A percentile compares a stretch with the other conserved stretches of the same genome.
These are phyloP conservation scores for Caenorhabditis panamensis DNA, from an alignment of 2,888 invertebrate species.

Conservation along the genomic window DNA sequence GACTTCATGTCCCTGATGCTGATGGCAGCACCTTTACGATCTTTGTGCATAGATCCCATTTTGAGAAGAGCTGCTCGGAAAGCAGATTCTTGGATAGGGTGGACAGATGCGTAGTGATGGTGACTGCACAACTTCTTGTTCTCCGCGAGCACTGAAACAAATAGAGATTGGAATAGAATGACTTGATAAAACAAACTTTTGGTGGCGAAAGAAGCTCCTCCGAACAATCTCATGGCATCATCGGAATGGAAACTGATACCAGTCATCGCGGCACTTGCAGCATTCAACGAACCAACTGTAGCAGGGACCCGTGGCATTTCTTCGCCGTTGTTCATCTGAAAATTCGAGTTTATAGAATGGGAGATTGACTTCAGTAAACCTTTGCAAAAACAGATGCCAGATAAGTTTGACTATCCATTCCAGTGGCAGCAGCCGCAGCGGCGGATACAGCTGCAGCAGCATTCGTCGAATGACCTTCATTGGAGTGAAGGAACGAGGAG, in stretches of 20 bases:
- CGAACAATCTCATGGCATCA: constrained; percentile 43
- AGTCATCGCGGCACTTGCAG: constrained; percentile 51
- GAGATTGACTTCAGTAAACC: background rate
- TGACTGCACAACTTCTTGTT: constrained; percentile 28
- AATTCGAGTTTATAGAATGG: background rate
- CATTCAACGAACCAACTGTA: constrained; percentile 54
- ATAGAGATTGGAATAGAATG: background rate
- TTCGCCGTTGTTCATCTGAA: constrained; percentile 57
- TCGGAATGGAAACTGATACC: constrained; percentile 52
- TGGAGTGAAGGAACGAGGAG: constrained; percentile 20
- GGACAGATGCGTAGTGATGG: constrained; percentile 22
- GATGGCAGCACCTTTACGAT: constrained; percentile 26
- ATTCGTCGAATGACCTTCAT: constrained; percentile 42
- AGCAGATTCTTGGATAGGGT: constrained; percentile 32
- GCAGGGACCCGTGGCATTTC: constrained; percentile 57
- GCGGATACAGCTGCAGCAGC: constrained; percentile 71
- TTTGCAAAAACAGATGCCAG: constrained; percentile 47
- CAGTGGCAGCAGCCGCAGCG: constrained; percentile 69
- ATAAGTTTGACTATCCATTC: constrained; percentile 53
- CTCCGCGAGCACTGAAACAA: constrained; percentile 25
- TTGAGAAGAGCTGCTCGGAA: constrained; percentile 46
- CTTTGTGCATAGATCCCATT: constrained; percentile 28
- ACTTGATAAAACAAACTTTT: constrained; percentile 20
- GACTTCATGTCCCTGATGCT: constrained; percentile 21
- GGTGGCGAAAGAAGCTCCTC: constrained; percentile 38